Percentiles rank a stretch among this genome's conserved stretches.
These are phyloP conservation scores for Eriocheir sinensis DNA, from an alignment of 1,140 invertebrate species.

Conservation along the genomic window DNA sequence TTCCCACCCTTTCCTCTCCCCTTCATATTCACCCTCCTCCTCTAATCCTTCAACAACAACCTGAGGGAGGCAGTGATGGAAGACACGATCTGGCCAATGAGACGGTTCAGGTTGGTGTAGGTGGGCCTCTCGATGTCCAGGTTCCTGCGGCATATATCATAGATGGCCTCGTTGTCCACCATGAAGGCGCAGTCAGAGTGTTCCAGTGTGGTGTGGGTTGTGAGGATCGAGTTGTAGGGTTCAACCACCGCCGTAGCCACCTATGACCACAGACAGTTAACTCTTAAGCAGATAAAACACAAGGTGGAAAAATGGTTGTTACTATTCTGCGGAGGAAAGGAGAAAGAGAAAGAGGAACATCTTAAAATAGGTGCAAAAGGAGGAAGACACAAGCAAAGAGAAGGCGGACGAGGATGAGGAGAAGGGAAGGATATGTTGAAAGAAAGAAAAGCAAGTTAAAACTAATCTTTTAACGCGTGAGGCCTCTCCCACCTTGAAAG, in stretches of 20 bases:
- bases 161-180: slow-evolving; percentile 52
- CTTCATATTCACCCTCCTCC: background rate
- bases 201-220: slow-evolving; percentile 46
- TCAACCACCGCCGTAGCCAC: slow-evolving; percentile 46
- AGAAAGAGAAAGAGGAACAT: too few species aligned
- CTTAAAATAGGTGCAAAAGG: background rate
- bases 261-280: background rate
- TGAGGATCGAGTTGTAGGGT: slow-evolving; percentile 53
- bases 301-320: too few species aligned
- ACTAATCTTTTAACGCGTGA: too few species aligned
- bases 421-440: too few species aligned
- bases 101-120: slow-evolving; percentile 67
- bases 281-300: too few species aligned
- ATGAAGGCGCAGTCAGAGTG: slow-evolving; percentile 47
- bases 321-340: too few species aligned
- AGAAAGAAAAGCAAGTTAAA: too few species aligned
- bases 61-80: slow-evolving; percentile 65
- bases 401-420: too few species aligned
- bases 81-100: slow-evolving; percentile 66
- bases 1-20: background rate
- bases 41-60: background rate
- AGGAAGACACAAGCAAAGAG: background rate
- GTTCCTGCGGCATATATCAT: slow-evolving; percentile 47
- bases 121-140: slow-evolving; percentile 55
- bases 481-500: too few species aligned